phyloP scores from a whole-genome alignment of 2,888 invertebrate species.

The Pandemis heparana region DNA sequence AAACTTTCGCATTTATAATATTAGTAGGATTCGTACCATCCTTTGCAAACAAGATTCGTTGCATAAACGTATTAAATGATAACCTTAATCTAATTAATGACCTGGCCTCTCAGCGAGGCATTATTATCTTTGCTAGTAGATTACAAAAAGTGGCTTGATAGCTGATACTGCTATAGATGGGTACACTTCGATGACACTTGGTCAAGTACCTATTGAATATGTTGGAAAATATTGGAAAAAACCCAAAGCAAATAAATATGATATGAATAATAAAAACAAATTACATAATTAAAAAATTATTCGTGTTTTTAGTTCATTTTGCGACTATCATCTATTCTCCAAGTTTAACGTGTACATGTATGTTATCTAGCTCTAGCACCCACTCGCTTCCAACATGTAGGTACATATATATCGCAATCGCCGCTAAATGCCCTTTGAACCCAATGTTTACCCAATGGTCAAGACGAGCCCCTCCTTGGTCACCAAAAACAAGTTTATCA shows the following conservation, averaged over 20 bases:
- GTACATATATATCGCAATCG: slow-evolving; percentile 24
- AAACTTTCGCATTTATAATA: too few species aligned
- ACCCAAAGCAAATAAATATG: neutral
- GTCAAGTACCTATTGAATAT: neutral
- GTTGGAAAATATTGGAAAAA: slow-evolving; percentile 7
- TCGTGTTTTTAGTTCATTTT: neutral
- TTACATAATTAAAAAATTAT: neutral
- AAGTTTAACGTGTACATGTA: neutral
- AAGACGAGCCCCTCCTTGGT: slow-evolving; percentile 37
- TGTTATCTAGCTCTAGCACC: slow-evolving; percentile 15
- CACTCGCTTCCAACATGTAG: slow-evolving; percentile 10
- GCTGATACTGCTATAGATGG: neutral
- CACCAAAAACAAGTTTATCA: slow-evolving; percentile 38
- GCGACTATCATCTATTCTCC: neutral
- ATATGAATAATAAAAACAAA: neutral
- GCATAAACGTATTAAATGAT: slow-evolving; percentile 20
- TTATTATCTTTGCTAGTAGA: neutral
- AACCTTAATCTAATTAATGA: slow-evolving; percentile 11
- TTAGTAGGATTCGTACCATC: too few species aligned
- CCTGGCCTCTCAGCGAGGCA: neutral
- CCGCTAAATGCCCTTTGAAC: slow-evolving; percentile 18
- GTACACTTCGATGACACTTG: neutral
- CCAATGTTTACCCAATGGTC: slow-evolving; percentile 4
- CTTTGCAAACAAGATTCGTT: slow-evolving; percentile 11
- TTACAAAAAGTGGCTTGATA: neutral